Percentiles rank a stretch among this genome's conserved stretches.
phyloP scores from a whole-genome alignment of 2,797 vertebrate species.

The Lateolabrax maculatus region DNA sequence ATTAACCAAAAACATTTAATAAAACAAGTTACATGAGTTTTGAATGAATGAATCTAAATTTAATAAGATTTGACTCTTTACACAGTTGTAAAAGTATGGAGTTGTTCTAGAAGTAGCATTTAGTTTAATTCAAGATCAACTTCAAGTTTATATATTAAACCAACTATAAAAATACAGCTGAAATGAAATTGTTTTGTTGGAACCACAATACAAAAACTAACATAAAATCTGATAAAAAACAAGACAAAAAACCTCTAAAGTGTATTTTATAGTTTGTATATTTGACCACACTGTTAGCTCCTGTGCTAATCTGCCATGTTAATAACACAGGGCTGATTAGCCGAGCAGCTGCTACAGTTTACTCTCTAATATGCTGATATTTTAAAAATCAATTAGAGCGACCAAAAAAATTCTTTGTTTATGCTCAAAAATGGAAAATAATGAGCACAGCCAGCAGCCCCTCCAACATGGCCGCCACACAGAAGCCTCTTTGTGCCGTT shows the following conservation, averaged over 20 bases:
- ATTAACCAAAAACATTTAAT: no score
- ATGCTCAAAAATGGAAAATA: accelerated
- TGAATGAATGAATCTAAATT: no score
- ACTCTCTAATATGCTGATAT: not conserved
- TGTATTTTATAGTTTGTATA: no score
- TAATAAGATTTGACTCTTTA: no score
- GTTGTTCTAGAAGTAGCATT: no score
- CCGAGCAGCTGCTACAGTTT: not conserved
- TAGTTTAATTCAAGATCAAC: not conserved
- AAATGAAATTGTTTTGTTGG: not conserved
- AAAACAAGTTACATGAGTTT: no score
- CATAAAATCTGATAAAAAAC: not conserved
- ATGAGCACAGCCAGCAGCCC: not conserved
- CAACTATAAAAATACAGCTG: not conserved
- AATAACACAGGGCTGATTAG: not conserved
- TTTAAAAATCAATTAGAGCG: not conserved
- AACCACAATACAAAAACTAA: not conserved
- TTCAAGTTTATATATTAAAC: not conserved
- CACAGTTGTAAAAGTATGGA: no score
- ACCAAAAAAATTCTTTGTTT: no score
- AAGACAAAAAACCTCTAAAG: not conserved
- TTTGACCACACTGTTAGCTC: no score
- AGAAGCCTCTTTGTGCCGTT: not conserved
- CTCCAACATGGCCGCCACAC: conserved; percentile 14
- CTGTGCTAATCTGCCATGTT: not conserved